phyloP scores from a whole-genome alignment of 2,113 vertebrate genomes.

The Cavia aperea region DNA sequence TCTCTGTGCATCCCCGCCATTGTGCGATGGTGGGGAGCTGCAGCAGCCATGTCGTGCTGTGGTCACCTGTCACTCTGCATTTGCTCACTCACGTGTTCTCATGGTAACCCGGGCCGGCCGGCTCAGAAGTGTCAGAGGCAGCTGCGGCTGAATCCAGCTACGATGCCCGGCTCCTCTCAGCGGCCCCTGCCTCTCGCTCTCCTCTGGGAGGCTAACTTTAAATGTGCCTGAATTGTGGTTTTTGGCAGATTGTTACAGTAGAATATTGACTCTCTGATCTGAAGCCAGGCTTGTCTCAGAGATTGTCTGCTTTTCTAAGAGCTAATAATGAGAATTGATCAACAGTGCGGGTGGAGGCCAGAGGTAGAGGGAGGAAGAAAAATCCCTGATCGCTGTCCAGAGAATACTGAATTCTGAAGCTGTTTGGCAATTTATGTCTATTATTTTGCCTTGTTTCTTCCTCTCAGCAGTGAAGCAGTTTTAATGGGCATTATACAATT shows the following conservation, averaged over 20 bases:
- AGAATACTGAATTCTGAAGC: slow-evolving; percentile 35
- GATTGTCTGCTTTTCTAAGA: slow-evolving; percentile 66
- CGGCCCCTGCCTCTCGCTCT: slow-evolving; percentile 43
- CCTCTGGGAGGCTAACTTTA: slow-evolving; percentile 57
- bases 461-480: slow-evolving; percentile 39
- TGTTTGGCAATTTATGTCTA: slow-evolving; percentile 34
- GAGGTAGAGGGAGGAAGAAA: neutral
- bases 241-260: slow-evolving; percentile 68
- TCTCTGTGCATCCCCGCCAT: neutral
- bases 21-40: neutral
- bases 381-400: neutral
- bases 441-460: slow-evolving; percentile 38
- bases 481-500: neutral
- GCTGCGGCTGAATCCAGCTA: slow-evolving; percentile 47
- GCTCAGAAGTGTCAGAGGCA: slow-evolving; percentile 62
- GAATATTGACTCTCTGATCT: slow-evolving; percentile 70
- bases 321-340: slow-evolving; percentile 72
- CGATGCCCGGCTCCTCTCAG: neutral
- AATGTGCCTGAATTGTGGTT: slow-evolving; percentile 58
- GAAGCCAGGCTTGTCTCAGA: slow-evolving; percentile 63
- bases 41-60: neutral
- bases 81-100: slow-evolving; percentile 47
- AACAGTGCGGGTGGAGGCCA: neutral
- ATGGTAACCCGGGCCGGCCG: slow-evolving; percentile 17
- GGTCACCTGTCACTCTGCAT: slow-evolving; percentile 50